phyloP scores from a whole-genome alignment of 2,797 vertebrate genomes.

The Hapalemur alaotrensis region DNA sequence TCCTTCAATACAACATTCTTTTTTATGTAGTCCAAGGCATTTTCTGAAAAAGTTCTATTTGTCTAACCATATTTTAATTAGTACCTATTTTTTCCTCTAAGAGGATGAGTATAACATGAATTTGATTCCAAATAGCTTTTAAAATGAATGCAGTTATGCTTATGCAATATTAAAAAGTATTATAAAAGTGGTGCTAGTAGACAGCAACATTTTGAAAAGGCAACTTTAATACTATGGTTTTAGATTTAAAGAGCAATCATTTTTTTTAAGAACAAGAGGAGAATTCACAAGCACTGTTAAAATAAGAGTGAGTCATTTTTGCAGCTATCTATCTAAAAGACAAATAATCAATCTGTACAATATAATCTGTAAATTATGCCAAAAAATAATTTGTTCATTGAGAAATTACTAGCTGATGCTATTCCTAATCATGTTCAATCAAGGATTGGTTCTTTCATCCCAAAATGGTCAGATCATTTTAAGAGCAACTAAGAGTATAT shows the following conservation, averaged over 20 bases:
- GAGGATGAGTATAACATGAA: not conserved
- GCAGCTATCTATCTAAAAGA: constrained; percentile 22
- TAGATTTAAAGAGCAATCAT: not conserved
- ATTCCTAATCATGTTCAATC: constrained; percentile 1
- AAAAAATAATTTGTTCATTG: constrained; percentile 43
- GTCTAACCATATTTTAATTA: not conserved
- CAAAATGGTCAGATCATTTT: not conserved
- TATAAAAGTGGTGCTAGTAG: not conserved
- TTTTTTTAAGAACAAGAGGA: constrained; percentile 35
- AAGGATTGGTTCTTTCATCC: not conserved
- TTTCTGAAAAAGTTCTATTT: not conserved
- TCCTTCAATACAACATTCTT: not conserved
- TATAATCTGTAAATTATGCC: constrained; percentile 46
- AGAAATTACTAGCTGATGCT: not conserved
- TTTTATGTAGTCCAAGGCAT: not conserved
- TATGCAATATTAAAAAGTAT: not conserved
- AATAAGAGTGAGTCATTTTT: constrained; percentile 16
- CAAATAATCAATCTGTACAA: constrained; percentile 37
- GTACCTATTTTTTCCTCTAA: not conserved
- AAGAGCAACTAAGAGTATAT: not conserved
- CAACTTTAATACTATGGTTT: constrained; percentile 9
- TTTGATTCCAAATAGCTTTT: constrained; percentile 36
- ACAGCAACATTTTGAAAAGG: constrained; percentile 4
- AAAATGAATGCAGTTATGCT: not conserved
- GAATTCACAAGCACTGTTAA: constrained; percentile 28